Evolutionary conservation across 2,888 invertebrate genomes (phyloP).

Genomic region (Alsophila aescularia): DNA sequence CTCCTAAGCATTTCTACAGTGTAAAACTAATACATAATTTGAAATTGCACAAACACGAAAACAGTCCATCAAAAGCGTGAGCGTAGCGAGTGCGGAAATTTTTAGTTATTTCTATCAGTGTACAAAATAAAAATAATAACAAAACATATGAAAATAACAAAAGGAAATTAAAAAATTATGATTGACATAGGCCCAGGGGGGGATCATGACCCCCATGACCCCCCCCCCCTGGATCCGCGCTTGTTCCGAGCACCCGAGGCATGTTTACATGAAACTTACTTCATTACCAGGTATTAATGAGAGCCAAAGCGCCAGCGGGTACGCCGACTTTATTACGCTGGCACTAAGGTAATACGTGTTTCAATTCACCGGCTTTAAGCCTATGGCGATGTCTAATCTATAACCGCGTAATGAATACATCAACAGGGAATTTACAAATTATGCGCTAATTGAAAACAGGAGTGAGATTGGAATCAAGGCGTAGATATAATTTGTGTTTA

Average conservation of each 20-base stretch:
- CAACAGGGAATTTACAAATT: conserved; percentile 20
- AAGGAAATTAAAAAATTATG: too few relatives aligned
- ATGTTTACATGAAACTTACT: conserved; percentile 80
- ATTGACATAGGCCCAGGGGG: too few relatives aligned
- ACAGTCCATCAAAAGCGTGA: too few relatives aligned
- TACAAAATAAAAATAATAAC: too few relatives aligned
- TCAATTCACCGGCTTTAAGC: conserved; percentile 56
- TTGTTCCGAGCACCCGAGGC: conserved; percentile 53
- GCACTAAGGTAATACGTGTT: conserved; percentile 45
- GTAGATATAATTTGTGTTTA: conserved; percentile 38
- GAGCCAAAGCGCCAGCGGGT: conserved; percentile 62
- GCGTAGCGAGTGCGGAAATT: too few relatives aligned
- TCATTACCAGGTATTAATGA: conserved; percentile 78
- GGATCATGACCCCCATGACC: too few relatives aligned
- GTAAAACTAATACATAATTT: too few relatives aligned
- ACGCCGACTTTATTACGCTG: conserved; percentile 59
- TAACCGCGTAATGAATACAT: conserved; percentile 24
- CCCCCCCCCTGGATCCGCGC: too few relatives aligned
- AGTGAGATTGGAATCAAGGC: conserved; percentile 1
- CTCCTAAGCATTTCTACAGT: too few relatives aligned
- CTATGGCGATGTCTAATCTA: conserved; percentile 33
- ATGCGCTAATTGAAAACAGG: conserved; percentile 13
- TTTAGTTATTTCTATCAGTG: too few relatives aligned
- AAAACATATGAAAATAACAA: too few relatives aligned
- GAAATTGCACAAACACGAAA: too few relatives aligned